Evolutionary conservation across 2,888 invertebrate species (phyloP), one percentile per base, ranked within the genome.

Genomic region (Ormyrus thymus): DNA sequence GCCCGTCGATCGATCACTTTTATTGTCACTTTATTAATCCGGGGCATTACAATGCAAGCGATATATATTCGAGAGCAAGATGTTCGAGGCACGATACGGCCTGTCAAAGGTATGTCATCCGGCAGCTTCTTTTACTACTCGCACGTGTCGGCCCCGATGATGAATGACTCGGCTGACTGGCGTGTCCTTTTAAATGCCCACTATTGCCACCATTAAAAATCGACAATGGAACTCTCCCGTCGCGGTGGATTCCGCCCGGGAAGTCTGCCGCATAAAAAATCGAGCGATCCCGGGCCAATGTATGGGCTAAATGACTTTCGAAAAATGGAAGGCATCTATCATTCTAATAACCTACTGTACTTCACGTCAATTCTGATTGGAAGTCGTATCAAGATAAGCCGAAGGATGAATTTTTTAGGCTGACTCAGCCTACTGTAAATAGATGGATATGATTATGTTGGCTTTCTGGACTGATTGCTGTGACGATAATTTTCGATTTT

Each of bases 31-130:
- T 65, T 80, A 80, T 80, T 80, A 80, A 80, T 80, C 73, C 48
- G 45, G 45, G 11, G 10, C 48, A 66, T 59, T 65, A 59, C 68
- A 62, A 65, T 29, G 59, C 64, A n/a, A 69, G 48, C 64, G 56
- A 55, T 51, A 13, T 65, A 13, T 7, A 11, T 61, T 48, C 11
- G 11, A 66, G 53, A 68, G 58, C 65, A 66, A 81, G 81, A 81
- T 79, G 81, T 72, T 65, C 45, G 29, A 59, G 56, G 48, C 7
- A 45, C 78, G 81, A 81, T 77, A 80, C 51, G 69, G 43, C 29
- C 65, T 78, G 81, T 78, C 81, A 81, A 64, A 81, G 78, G 78
- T 80, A 80, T 70, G 81, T 81, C 81, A 65, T 72, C 72, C 55
- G 62, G 72, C 81, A 73, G 81, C 76, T 76, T 72, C 78, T 62